Evolutionary conservation across 2,113 vertebrate species (phyloP).

Genomic region (Epinephelus fuscoguttatus): DNA sequence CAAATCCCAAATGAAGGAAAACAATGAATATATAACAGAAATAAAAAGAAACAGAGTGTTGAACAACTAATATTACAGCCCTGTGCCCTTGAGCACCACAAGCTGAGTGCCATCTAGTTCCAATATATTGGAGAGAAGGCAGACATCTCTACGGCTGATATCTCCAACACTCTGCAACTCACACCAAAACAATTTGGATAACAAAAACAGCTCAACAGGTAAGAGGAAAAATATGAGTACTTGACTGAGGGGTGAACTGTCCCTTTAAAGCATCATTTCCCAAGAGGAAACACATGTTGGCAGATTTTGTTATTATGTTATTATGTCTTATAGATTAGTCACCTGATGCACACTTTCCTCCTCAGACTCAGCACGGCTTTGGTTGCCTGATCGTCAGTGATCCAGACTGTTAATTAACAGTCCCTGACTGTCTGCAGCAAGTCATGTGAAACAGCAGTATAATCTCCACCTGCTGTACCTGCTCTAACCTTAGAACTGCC

Average conservation of each 20-base stretch:
- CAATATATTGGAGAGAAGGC: no score
- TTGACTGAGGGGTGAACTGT: no score
- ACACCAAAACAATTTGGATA: no score
- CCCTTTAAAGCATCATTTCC: background rate
- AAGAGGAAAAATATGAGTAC: no score
- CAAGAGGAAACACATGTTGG: background rate
- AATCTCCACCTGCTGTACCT: background rate
- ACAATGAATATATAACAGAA: no score
- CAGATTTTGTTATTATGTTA: background rate
- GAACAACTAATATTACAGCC: no score
- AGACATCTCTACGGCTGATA: no score
- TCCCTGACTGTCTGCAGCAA: background rate
- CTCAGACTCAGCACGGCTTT: background rate
- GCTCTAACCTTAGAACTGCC: slow-evolving; percentile 10
- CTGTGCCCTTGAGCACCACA: background rate
- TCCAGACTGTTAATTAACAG: slow-evolving; percentile 2
- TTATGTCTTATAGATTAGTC: background rate
- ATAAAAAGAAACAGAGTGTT: no score
- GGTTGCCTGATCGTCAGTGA: background rate
- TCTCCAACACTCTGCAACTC: no score
- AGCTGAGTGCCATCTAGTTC: no score
- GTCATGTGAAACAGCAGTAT: slow-evolving; percentile 2
- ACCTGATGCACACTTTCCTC: background rate
- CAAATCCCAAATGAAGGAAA: no score
- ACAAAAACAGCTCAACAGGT: no score